Evolutionary conservation across 2,888 invertebrate genomes (phyloP).

Genomic region (Trissolcus brochymenae): DNA sequence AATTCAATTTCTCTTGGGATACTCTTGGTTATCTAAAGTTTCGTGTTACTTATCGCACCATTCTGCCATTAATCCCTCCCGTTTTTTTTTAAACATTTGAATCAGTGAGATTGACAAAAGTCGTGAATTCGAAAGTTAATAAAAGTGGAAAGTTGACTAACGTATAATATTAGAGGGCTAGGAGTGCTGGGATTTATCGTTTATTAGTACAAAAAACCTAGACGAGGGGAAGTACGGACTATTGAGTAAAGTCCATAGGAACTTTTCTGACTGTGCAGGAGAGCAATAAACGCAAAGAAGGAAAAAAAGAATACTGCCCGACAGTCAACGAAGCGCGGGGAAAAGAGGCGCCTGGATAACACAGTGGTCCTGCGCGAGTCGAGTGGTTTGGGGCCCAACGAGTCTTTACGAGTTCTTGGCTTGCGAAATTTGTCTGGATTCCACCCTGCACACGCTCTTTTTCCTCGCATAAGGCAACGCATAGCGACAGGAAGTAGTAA

Average conservation of each 20-base stretch:
- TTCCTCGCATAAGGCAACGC: conserved; percentile 26
- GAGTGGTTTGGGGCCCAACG: conserved; percentile 47
- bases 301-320: conserved; percentile 43
- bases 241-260: conserved; percentile 73
- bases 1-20: too few species aligned
- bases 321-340: conserved; percentile 35
- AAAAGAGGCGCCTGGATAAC: conserved; percentile 40
- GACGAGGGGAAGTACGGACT: conserved; percentile 66
- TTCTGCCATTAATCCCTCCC: too few species aligned
- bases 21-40: too few species aligned
- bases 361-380: conserved; percentile 29
- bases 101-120: too few species aligned
- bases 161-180: conserved; percentile 58
- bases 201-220: conserved; percentile 67
- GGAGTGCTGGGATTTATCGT: conserved; percentile 68
- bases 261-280: conserved; percentile 54
- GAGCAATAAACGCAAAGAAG: conserved; percentile 55
- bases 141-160: conserved; percentile 39
- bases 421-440: conserved; percentile 72
- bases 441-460: conserved; percentile 33
- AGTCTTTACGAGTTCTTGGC: conserved; percentile 73
- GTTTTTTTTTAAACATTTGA: too few species aligned
- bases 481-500: conserved; percentile 56
- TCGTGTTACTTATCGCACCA: too few species aligned
- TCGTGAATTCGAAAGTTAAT: too few species aligned